These are phyloP conservation scores for Psilopogon haemacephalus DNA, from an alignment of 2,113 vertebrate species.

Conservation along the genomic window DNA sequence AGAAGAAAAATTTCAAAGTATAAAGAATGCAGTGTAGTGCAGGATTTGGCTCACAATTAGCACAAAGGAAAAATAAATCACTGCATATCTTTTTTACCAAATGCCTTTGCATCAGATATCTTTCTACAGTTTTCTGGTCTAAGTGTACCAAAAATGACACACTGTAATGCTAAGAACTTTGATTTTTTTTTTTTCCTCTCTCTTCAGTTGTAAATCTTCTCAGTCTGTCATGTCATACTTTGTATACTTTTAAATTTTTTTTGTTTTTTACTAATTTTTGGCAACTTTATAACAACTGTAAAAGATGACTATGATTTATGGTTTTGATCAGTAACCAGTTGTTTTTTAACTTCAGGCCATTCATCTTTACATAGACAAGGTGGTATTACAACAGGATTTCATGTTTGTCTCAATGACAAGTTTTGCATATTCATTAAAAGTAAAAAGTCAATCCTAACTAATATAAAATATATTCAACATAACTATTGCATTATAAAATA, in stretches of 20 bases:
- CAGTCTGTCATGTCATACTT: neutral
- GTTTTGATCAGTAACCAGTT: neutral
- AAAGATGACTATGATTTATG: neutral
- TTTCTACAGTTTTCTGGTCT: neutral
- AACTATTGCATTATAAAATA: neutral
- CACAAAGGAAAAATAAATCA: neutral
- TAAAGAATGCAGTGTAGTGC: too few species aligned
- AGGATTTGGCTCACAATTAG: neutral
- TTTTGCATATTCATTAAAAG: neutral
- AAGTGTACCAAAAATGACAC: neutral
- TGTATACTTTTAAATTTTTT: neutral
- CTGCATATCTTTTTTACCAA: neutral
- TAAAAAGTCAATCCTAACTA: neutral
- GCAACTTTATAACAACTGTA: neutral
- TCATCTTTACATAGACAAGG: neutral
- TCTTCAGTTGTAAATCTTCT: neutral
- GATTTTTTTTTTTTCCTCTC: neutral
- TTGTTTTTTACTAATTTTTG: neutral
- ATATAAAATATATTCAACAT: neutral
- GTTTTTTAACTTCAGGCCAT: neutral
- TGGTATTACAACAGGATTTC: neutral
- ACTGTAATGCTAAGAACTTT: neutral
- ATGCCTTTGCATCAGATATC: neutral
- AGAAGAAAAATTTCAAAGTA: too few species aligned
- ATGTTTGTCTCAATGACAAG: neutral